Base-by-base conservation (phyloP, 2,113 vertebrate genomes). In the Anguilla rostrata region DNA sequence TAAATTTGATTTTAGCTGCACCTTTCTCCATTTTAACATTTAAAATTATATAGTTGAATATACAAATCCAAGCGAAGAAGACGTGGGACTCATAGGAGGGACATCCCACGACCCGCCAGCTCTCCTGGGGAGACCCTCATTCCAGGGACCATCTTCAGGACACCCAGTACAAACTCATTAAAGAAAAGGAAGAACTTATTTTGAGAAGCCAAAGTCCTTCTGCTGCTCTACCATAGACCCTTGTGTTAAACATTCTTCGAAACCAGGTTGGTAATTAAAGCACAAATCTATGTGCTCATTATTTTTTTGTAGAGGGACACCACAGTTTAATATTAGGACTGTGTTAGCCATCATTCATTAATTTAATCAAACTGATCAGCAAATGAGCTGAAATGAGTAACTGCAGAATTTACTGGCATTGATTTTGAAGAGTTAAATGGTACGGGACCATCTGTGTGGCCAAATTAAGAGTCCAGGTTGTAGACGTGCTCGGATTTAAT, bases 91-190 rank as follows among this genome's bases (percentile, higher is more conserved):
- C 85, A 49, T 79, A 22, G 3, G 83, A 91, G 11, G 86, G 88
- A 53, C 87, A 86, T 26, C 86, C 63, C 8, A 87, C 89, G 29
- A 18, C 85, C 5, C 82, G 9, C 1, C 84, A 87, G 39, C 29
- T 87, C 53, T 40, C 71, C 0, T 75, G n/a, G n/a, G 71, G n/a
- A 75, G 26, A 34, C 29, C 7, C 85, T 84, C 87, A 49, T 75
- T 81, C 90, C 85, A 88, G 88, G 86, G 90, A 92, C 85, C 88
- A 94, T 90, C 91, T 95, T 29, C 87, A 22, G 83, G 88, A 89
- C 85, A 87, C 90, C 79, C 87, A 93, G 85, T 90, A 95, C 79
- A 92, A 89, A 84, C 91, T 96, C 22, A 88, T 93, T 26, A 95
- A 95, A 86, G 94, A 95, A 85, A 92, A 82, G 71, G 94, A 96